A percentile compares a stretch with the other conserved stretches of the same genome.
phyloP scores from a whole-genome alignment of 2,113 vertebrate genomes.

The Corythaeola cristata region DNA sequence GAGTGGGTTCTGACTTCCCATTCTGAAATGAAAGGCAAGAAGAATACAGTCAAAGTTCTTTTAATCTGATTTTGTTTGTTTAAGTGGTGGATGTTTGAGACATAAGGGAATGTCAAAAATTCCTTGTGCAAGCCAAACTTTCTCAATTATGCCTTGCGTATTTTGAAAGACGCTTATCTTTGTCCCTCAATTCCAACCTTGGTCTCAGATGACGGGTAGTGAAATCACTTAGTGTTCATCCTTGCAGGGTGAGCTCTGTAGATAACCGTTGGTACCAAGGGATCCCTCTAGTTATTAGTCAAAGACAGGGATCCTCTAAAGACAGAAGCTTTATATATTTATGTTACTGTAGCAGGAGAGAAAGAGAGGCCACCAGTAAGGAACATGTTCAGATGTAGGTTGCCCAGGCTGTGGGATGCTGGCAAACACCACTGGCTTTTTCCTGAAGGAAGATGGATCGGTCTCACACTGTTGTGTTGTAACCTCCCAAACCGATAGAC shows the following conservation, averaged over 20 bases:
- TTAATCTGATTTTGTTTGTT: constrained; percentile 56
- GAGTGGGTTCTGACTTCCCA: background rate
- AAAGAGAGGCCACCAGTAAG: background rate
- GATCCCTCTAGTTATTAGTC: background rate
- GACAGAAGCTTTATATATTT: background rate
- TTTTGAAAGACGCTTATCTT: constrained; percentile 16
- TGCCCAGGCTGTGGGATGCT: background rate
- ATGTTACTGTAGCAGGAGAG: background rate
- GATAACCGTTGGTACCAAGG: background rate
- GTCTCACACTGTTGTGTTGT: background rate
- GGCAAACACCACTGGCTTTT: background rate
- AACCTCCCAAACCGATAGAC: background rate
- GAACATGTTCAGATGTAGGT: background rate
- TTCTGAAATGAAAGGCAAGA: background rate
- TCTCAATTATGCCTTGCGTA: constrained; percentile 3
- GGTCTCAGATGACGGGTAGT: background rate
- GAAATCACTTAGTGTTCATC: background rate
- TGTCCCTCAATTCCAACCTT: background rate
- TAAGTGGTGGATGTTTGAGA: constrained; percentile 53
- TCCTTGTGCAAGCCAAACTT: constrained; percentile 27
- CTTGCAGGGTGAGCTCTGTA: background rate
- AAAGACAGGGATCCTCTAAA: background rate
- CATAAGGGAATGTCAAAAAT: constrained; percentile 59
- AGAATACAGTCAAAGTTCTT: constrained; percentile 38
- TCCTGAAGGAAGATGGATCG: background rate